Conservation (phyloP, 92 coral and sea anemone species). For the Paramuricea clavata region DNA sequence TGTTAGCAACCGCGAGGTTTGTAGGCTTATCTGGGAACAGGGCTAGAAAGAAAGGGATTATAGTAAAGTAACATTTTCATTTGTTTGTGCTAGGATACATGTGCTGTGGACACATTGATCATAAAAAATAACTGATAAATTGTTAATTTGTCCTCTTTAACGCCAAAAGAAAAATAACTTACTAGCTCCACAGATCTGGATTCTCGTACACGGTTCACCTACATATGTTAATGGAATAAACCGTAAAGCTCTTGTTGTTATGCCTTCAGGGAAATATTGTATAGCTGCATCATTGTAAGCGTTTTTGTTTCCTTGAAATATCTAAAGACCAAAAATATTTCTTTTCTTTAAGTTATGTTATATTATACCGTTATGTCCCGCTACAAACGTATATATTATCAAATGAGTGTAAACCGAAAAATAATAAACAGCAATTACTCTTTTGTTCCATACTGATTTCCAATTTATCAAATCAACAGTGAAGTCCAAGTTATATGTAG, state of each 20-base stretch:
- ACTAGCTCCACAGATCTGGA: neutral
- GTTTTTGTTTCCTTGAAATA: neutral
- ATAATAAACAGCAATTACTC: neutral
- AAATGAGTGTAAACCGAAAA: neutral
- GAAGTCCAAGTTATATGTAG: neutral
- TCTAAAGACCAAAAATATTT: too few relatives aligned
- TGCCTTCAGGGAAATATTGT: neutral
- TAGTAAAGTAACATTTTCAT: neutral
- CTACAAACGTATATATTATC: too few relatives aligned
- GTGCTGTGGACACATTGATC: too few relatives aligned
- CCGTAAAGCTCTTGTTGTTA: conserved; percentile 8
- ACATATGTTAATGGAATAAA: neutral
- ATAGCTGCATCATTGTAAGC: neutral
- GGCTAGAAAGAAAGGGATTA: neutral
- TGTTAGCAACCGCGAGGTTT: neutral
- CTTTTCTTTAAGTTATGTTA: too few relatives aligned
- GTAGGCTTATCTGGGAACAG: neutral
- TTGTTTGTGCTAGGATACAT: too few relatives aligned
- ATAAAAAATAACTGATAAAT: too few relatives aligned
- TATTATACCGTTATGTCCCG: too few relatives aligned
- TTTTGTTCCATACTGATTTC: neutral
- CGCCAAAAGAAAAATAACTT: neutral
- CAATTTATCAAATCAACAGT: neutral
- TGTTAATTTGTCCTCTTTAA: too few relatives aligned
- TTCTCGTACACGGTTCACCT: neutral